phyloP scores from a whole-genome alignment of 2,797 vertebrate genomes.

The Danio kyathit region DNA sequence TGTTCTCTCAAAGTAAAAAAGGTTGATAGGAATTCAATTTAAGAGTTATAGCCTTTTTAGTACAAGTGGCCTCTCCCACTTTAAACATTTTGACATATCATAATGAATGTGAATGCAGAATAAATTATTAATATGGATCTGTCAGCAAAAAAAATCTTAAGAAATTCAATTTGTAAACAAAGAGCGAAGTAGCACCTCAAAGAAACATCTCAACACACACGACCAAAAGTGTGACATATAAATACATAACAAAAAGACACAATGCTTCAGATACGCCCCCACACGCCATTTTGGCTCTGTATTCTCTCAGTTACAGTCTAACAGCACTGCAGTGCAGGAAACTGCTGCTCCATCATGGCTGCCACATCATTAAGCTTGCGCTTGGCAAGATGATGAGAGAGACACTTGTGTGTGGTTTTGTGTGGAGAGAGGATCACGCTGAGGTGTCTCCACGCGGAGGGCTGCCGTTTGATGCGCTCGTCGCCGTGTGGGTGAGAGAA shows the following conservation, averaged over 20 bases:
- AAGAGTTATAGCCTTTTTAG: no score
- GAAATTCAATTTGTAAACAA: constrained; percentile 37
- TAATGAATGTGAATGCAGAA: no score
- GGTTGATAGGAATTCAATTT: no score
- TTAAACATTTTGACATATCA: no score
- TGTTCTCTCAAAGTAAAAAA: no score
- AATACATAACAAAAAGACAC: constrained; percentile 44
- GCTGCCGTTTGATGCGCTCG: constrained; percentile 42
- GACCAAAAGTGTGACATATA: constrained; percentile 7
- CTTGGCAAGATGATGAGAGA: constrained; percentile 57
- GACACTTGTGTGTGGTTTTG: constrained; percentile 53
- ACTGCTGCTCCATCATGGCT: constrained; percentile 59
- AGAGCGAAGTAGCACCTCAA: constrained; percentile 45
- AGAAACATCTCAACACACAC: constrained; percentile 35
- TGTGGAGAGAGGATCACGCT: constrained; percentile 44
- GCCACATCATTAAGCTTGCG: constrained; percentile 59
- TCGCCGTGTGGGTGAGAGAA: constrained; percentile 3
- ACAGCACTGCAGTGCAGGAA: constrained; percentile 54
- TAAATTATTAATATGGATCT: no score
- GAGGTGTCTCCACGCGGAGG: constrained; percentile 32
- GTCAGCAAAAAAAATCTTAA: no score
- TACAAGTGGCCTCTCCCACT: no score
- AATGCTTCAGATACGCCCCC: constrained; percentile 54
- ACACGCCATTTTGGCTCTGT: constrained; percentile 48
- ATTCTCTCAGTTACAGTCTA: constrained; percentile 36